Evolutionary conservation across 2,113 vertebrate species (phyloP), one percentile per base, ranked within the genome.

Genomic region (Haemorhous mexicanus): DNA sequence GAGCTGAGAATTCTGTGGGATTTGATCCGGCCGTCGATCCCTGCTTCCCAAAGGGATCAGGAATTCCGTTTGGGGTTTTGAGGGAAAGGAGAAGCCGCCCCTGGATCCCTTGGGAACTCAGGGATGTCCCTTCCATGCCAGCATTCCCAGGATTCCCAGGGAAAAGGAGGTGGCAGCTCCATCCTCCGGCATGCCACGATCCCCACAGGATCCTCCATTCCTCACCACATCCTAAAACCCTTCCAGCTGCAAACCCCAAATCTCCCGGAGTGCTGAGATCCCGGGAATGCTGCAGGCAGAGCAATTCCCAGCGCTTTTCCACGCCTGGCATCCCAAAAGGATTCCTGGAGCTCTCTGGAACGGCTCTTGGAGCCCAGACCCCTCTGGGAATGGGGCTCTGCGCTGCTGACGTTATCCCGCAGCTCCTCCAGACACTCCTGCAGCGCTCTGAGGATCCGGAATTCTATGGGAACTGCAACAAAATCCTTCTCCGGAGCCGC

Each of bases 1-100:
- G 46, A 91, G 73, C 21, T 0, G 0, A 20, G 2, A 7, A 61
- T 67, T 37, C 47, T 3, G 1, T 1, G 4, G 23, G 1, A 35
- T 63, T 82, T 0, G 0, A 67, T 18, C 18, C 8, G 0, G 37
- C 19, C 13, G 2, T 30, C 1, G 1, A 68, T 56, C 43, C 52
- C n/a, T 3, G 53, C 47, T 83, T 70, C 79, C 33, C 12, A 41
- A 32, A 43, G 5, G 62, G 39, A 37, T 46, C 39, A 19, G 39
- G 26, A 33, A 49, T 75, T 53, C 23, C 19, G 6, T n/a, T 35
- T 59, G 2, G 3, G 49, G 33, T n/a, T 15, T 39, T 37, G 33
- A 62, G 46, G 44, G 33, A 56, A 62, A 14, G 53, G 37, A 55
- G 87, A 74, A 49, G 11, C 50, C 0, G 0, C 12, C 35, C 33